These are phyloP conservation scores for Cherax quadricarinatus DNA, from an alignment of 1,140 invertebrate species.

Conservation along the genomic window DNA sequence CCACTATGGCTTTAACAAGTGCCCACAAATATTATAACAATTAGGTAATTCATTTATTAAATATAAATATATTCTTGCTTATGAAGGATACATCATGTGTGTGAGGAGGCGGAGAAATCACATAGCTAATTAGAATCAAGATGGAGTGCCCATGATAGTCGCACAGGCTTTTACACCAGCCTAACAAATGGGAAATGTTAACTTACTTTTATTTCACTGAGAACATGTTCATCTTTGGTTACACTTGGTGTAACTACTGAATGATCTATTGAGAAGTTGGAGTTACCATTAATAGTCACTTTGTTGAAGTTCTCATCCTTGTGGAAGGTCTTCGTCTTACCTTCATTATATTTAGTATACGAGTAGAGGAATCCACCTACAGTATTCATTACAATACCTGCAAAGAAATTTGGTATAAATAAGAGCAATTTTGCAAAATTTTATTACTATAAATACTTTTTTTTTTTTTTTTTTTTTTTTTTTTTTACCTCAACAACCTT, in stretches of 20 bases:
- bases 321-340: not conserved
- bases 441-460: not conserved
- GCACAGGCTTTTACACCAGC: not conserved
- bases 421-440: not conserved
- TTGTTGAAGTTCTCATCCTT: slow-evolving; percentile 3
- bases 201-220: not conserved
- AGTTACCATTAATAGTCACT: not conserved
- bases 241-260: not conserved
- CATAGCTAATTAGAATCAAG: not conserved
- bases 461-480: too few species aligned
- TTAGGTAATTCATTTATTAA: too few species aligned
- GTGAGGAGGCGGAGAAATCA: not conserved
- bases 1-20: too few species aligned
- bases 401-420: not conserved
- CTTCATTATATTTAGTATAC: not conserved
- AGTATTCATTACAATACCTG: slow-evolving; percentile 3
- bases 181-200: not conserved
- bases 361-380: not conserved
- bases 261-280: not conserved
- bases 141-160: not conserved
- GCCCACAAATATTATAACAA: not conserved
- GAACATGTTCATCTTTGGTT: not conserved
- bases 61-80: not conserved
- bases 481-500: too few species aligned
- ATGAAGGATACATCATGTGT: not conserved